Percentiles rank a stretch among this genome's conserved stretches.
These are phyloP conservation scores for Ascidia mentula DNA, from an alignment of 23 tunicate species.

Conservation along the genomic window DNA sequence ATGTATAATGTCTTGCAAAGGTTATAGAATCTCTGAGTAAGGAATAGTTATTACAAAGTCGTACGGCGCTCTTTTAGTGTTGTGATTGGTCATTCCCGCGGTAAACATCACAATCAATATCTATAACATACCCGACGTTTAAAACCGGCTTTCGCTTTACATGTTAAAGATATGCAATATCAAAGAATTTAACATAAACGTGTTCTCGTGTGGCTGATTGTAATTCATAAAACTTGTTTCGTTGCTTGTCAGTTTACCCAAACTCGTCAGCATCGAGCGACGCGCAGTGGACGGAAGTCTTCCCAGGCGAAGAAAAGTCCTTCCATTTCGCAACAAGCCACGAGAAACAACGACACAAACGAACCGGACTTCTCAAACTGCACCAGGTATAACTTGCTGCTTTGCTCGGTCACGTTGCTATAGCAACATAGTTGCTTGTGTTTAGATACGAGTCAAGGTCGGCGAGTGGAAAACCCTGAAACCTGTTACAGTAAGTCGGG, in stretches of 20 bases:
- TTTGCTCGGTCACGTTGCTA: not conserved
- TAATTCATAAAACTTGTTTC: no score
- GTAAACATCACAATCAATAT: no score
- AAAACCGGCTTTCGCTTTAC: no score
- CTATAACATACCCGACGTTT: no score
- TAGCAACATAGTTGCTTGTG: not conserved
- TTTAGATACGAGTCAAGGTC: conserved; percentile 65
- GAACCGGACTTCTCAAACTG: conserved; percentile 35
- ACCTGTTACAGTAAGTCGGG: conserved; percentile 95
- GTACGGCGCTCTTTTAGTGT: no score
- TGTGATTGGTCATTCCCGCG: no score
- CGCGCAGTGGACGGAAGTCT: not conserved
- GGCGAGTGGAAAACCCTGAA: conserved; percentile 73
- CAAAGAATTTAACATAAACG: no score
- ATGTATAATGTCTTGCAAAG: no score
- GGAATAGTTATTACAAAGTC: no score
- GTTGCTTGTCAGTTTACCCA: not conserved
- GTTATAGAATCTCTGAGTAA: no score
- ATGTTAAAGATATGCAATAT: no score
- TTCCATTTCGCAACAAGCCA: conserved; percentile 63
- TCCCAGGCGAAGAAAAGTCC: conserved; percentile 38
- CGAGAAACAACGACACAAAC: conserved; percentile 87
- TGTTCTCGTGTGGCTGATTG: no score
- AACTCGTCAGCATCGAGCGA: not conserved
- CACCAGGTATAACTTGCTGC: conserved; percentile 6